phyloP scores from a whole-genome alignment of 1,140 invertebrate species.

The Vollenhovia emeryi region DNA sequence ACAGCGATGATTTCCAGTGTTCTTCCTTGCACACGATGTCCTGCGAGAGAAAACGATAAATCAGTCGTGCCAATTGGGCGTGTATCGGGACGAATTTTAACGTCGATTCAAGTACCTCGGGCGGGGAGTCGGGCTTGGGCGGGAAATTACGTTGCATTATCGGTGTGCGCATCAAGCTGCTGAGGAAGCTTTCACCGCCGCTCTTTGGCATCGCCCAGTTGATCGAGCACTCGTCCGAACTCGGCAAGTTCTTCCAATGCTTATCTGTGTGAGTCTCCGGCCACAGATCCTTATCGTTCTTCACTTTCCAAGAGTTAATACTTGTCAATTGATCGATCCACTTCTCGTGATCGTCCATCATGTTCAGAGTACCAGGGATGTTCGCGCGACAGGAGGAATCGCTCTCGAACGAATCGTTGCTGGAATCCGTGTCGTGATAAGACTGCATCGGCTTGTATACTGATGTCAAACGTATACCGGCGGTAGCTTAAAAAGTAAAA shows the following conservation, averaged over 20 bases:
- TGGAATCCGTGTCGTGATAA: slow-evolving; percentile 80
- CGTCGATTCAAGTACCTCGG: slow-evolving; percentile 68
- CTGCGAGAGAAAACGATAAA: background rate
- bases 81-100: background rate
- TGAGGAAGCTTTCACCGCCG: slow-evolving; percentile 75
- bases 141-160: slow-evolving; percentile 71
- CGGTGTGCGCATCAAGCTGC: slow-evolving; percentile 75
- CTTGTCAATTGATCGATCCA: slow-evolving; percentile 68
- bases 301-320: slow-evolving; percentile 72
- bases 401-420: slow-evolving; percentile 81
- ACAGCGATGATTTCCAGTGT: slow-evolving; percentile 81
- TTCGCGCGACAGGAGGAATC: slow-evolving; percentile 75
- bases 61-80: background rate
- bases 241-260: slow-evolving; percentile 72
- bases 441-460: slow-evolving; percentile 67
- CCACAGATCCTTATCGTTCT: slow-evolving; percentile 67
- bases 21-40: slow-evolving; percentile 56
- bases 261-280: slow-evolving; percentile 64
- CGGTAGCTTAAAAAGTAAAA: slow-evolving; percentile 68
- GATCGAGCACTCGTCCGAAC: slow-evolving; percentile 62
- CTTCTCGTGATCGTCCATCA: slow-evolving; percentile 69
- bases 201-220: slow-evolving; percentile 75
- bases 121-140: slow-evolving; percentile 77
- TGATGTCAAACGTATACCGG: slow-evolving; percentile 78
- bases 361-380: slow-evolving; percentile 59